Percentiles rank a stretch among this genome's conserved stretches.
Conservation (phyloP, 2,113 vertebrate species). For the Forbesichthys agassizii region DNA sequence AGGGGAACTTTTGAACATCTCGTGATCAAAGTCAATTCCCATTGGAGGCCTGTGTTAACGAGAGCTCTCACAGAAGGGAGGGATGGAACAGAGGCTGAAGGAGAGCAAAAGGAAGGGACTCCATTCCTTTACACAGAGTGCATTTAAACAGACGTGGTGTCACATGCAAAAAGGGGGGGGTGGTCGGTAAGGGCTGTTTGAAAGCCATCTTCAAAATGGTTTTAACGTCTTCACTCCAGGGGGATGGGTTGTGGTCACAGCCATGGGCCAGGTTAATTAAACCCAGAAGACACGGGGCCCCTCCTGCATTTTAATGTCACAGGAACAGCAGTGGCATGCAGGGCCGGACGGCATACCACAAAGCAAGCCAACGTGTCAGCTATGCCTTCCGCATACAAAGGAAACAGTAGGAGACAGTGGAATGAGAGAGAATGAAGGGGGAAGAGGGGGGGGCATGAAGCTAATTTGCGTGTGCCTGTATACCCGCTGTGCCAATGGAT, state of each 20-base stretch:
- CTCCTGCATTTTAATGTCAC: conserved; percentile 75
- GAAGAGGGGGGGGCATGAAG: conserved; percentile 9
- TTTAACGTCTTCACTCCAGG: conserved; percentile 71
- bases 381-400: conserved; percentile 57
- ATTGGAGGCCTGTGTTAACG: conserved; percentile 67
- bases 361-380: conserved; percentile 71
- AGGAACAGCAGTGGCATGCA: conserved; percentile 65
- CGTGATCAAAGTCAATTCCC: conserved; percentile 72
- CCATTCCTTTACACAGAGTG: conserved; percentile 17
- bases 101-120: neutral
- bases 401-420: conserved; percentile 33
- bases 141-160: conserved; percentile 38
- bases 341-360: conserved; percentile 53
- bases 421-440: conserved; percentile 7
- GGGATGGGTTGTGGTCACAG: conserved; percentile 54
- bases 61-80: conserved; percentile 54
- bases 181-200: conserved; percentile 31
- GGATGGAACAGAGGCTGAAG: neutral
- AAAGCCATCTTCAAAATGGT: conserved; percentile 66
- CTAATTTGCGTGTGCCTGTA: conserved; percentile 52
- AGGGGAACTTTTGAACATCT: conserved; percentile 64
- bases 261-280: conserved; percentile 81
- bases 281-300: conserved; percentile 67
- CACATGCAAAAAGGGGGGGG: conserved; percentile 29
- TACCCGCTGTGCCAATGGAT: conserved; percentile 49